Evolutionary conservation across 2,888 invertebrate genomes (phyloP), one percentile per base, ranked within the genome.

Genomic region (Idaea aversata): DNA sequence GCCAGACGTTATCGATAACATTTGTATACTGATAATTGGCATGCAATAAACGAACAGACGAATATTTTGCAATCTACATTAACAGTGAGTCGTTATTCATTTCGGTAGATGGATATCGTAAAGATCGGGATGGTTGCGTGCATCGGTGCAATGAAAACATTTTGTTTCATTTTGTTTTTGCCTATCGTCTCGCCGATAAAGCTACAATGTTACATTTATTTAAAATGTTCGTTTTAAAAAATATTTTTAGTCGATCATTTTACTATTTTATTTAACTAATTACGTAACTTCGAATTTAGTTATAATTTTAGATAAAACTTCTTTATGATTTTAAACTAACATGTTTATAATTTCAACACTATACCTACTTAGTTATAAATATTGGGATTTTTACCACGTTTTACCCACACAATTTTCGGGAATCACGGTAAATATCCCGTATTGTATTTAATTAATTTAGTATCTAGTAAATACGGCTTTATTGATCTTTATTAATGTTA

Each of bases 21-120:
- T 25, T 13, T 47, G 47, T 47, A 13, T 47, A 13, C 47, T 47
- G 47, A 47, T 47, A 47, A 47, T 47, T 47, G 47, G 47, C 47
- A 47, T 47, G 47, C 47, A 47, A 47, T 47, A 47, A 13, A 47
- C 25, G 25, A 25, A 25, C 7, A 10, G 6, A 47, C 7, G 47
- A 47, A 47, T 47, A 47, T 47, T 47, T 47, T 10, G 47, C 47
- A 47, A 47, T 47, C 10, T 47, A 10, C 6, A 47, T 10, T 13
- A 13, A 6, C 47, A 47, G 47, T 47, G 47, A 47, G 47, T 47
- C 47, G 61, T 61, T 25, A 61, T 16, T 58, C 60, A 38, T 57
- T 58, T 64, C 68, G 64, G 64, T 36, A 57, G 66, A 68, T 68
- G 68, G 57, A 25, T 65, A 68, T 68, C 66, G 62, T 61, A 68